Evolutionary conservation across 2,888 invertebrate genomes (phyloP).

Genomic region (Gari tellinella): DNA sequence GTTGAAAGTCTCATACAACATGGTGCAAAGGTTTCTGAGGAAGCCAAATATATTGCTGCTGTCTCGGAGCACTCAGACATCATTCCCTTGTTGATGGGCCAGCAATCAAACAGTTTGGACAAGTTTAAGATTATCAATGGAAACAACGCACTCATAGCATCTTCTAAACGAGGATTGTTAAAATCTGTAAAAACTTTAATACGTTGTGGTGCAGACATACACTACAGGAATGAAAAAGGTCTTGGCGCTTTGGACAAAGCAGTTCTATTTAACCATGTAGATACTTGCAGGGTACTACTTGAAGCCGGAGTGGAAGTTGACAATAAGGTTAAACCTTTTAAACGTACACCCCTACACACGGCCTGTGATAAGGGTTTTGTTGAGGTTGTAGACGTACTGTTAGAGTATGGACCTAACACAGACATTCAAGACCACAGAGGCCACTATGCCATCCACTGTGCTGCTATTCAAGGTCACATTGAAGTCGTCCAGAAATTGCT

Average conservation of each 20-base stretch:
- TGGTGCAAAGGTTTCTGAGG: constrained; percentile 24
- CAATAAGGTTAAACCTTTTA: constrained; percentile 21
- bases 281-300: constrained; percentile 15
- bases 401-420: constrained; percentile 14
- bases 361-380: constrained; percentile 29
- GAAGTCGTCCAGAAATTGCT: constrained; percentile 15
- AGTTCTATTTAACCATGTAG: constrained; percentile 19
- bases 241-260: constrained; percentile 15
- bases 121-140: background rate
- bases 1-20: constrained; percentile 11
- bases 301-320: constrained; percentile 26
- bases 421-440: constrained; percentile 38
- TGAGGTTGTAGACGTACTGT: constrained; percentile 10
- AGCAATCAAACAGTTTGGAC: too few species aligned
- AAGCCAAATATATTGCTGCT: constrained; percentile 34
- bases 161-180: constrained; percentile 23
- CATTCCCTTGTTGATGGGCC: constrained; percentile 8
- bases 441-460: constrained; percentile 40
- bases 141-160: constrained; percentile 35
- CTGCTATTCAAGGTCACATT: constrained; percentile 29
- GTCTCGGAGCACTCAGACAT: constrained; percentile 15
- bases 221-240: constrained; percentile 2
- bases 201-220: background rate
- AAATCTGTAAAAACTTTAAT: constrained; percentile 4
- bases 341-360: constrained; percentile 42